Conservation (phyloP, 2,797 vertebrate species). For the Thripadectes ignobilis region DNA sequence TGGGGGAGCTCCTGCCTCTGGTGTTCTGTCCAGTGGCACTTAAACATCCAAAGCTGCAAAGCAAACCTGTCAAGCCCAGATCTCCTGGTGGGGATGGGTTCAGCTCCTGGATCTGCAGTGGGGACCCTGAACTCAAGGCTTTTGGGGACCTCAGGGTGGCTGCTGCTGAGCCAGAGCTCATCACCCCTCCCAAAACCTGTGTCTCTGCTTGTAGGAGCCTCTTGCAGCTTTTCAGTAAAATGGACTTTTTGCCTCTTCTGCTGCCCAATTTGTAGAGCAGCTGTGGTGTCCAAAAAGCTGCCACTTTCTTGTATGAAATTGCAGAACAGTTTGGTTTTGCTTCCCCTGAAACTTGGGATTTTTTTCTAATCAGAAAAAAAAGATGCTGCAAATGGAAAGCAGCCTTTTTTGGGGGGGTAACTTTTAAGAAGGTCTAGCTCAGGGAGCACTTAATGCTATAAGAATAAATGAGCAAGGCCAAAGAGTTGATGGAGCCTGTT, state of each 20-base stretch:
- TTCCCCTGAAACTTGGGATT: not conserved
- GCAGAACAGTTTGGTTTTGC: not conserved
- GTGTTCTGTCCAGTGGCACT: not conserved
- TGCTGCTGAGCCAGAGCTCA: not conserved
- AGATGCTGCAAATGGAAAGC: not conserved
- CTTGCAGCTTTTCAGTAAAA: not conserved
- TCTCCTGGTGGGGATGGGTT: not conserved
- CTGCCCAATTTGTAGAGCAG: not conserved
- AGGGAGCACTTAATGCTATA: not conserved
- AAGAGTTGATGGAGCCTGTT: not conserved
- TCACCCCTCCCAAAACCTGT: not conserved
- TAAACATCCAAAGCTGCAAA: not conserved
- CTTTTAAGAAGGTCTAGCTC: not conserved
- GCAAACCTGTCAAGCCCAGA: not conserved
- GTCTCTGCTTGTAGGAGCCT: not conserved
- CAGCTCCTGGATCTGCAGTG: not conserved
- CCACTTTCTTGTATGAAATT: not conserved
- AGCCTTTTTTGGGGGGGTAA: not conserved
- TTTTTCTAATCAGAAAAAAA: not conserved
- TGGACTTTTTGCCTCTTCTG: not conserved
- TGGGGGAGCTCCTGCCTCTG: not conserved
- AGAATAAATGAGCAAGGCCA: not conserved
- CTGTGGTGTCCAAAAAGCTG: not conserved
- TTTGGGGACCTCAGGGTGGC: not conserved
- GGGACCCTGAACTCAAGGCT: not conserved